A percentile compares a stretch with the other conserved stretches of the same genome.
Conservation (phyloP, 2,113 vertebrate species). For the Pleuronectes platessa region DNA sequence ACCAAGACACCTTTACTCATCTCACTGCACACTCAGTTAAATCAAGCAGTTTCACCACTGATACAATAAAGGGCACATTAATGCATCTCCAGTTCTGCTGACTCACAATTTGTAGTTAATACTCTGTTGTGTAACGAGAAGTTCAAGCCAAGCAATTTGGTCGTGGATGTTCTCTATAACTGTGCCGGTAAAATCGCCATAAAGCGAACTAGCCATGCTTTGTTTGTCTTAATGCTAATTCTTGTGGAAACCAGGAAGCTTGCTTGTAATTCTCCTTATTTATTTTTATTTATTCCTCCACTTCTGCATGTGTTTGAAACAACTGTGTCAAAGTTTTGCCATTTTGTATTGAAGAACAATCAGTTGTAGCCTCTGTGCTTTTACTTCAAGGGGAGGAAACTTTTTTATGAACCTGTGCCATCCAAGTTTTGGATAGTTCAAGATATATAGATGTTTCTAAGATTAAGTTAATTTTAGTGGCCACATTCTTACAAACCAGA, state of each 20-base stretch:
- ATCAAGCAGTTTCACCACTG: constrained; percentile 36
- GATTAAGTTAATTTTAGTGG: neutral
- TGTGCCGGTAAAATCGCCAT: constrained; percentile 57
- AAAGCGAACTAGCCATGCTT: constrained; percentile 62
- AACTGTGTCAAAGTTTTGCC: no score
- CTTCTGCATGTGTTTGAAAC: no score
- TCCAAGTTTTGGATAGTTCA: neutral
- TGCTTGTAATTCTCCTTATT: constrained; percentile 3
- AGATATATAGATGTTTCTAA: neutral
- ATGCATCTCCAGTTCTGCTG: constrained; percentile 52
- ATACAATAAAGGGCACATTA: constrained; percentile 38
- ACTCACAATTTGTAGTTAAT: constrained; percentile 58
- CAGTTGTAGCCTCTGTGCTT: neutral
- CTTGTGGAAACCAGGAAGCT: constrained; percentile 35
- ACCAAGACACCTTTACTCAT: constrained; percentile 27
- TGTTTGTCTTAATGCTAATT: constrained; percentile 51
- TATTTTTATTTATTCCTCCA: no score
- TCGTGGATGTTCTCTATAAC: constrained; percentile 55
- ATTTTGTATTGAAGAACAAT: neutral
- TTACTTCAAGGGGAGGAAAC: neutral
- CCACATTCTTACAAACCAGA: neutral
- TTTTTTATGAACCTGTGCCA: neutral
- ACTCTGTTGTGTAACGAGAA: constrained; percentile 59
- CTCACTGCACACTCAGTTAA: constrained; percentile 31
- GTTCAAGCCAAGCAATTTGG: constrained; percentile 63